Percentiles rank a stretch among this genome's conserved stretches.
Conservation (phyloP, 2,113 vertebrate genomes). For the Uria lomvia region DNA sequence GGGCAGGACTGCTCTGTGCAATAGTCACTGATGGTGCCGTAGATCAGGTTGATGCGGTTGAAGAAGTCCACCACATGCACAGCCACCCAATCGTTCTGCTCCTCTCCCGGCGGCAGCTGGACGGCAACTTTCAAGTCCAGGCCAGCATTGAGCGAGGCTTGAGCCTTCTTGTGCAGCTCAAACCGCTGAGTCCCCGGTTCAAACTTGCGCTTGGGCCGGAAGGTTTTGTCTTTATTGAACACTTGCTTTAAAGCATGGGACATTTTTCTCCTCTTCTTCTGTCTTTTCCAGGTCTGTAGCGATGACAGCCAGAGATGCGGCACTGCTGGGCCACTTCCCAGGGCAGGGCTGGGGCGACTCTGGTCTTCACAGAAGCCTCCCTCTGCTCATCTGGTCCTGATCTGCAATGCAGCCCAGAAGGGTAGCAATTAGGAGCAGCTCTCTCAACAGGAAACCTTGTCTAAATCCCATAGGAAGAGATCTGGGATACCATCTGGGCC, state of each 20-base stretch:
- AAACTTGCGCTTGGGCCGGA: conserved; percentile 97
- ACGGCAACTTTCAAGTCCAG: conserved; percentile 92
- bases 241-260: conserved; percentile 92
- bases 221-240: conserved; percentile 97
- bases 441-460: conserved; percentile 31
- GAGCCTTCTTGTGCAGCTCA: conserved; percentile 95
- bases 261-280: conserved; percentile 66
- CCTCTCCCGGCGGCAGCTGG: conserved; percentile 88
- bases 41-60: conserved; percentile 98
- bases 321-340: background rate
- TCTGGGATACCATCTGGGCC: conserved; percentile 55
- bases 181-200: conserved; percentile 96
- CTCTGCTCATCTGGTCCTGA: conserved; percentile 12
- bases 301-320: background rate
- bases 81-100: conserved; percentile 95
- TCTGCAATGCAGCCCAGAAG: conserved; percentile 49
- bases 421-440: conserved; percentile 45
- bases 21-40: conserved; percentile 93
- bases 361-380: conserved; percentile 41
- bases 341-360: background rate
- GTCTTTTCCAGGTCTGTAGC: background rate
- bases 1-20: conserved; percentile 93
- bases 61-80: conserved; percentile 99
- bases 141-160: conserved; percentile 92
- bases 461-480: conserved; percentile 40